A percentile compares a stretch with the other conserved stretches of the same genome.
phyloP scores from a whole-genome alignment of 2,113 vertebrate genomes.

The Pituophis catenifer region DNA sequence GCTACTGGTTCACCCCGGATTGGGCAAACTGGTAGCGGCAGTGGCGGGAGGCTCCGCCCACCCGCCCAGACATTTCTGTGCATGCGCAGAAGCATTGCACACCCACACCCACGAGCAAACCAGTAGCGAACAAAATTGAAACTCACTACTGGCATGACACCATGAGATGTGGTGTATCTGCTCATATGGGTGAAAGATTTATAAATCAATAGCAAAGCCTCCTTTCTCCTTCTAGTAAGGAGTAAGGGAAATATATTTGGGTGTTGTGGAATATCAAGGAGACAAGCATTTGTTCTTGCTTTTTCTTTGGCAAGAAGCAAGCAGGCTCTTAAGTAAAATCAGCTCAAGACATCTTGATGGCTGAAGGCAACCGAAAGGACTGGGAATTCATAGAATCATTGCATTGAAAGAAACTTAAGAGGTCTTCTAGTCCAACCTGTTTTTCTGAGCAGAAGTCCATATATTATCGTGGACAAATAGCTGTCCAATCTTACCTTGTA shows the following conservation, averaged over 20 bases:
- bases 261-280: neutral
- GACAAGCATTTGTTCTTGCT: conserved; percentile 21
- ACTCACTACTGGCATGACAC: neutral
- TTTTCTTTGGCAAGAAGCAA: conserved; percentile 11
- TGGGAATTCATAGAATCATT: neutral
- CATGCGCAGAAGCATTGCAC: too few species aligned
- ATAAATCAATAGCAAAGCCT: neutral
- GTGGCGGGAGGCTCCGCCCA: too few species aligned
- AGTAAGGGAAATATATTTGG: neutral
- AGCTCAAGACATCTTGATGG: neutral
- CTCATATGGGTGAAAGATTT: conserved; percentile 29
- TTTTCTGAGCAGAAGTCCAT: neutral
- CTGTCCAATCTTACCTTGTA: neutral
- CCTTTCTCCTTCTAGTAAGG: neutral
- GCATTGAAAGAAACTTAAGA: neutral
- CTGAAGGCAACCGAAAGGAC: neutral
- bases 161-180: conserved; percentile 26
- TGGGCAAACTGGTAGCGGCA: too few species aligned
- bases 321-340: neutral
- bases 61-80: too few species aligned
- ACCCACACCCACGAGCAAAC: too few species aligned
- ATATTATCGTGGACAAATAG: neutral
- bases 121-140: too few species aligned
- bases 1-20: too few species aligned
- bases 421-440: neutral